phyloP scores from a whole-genome alignment of 2,113 vertebrate species.

The Recurvirostra avosetta region DNA sequence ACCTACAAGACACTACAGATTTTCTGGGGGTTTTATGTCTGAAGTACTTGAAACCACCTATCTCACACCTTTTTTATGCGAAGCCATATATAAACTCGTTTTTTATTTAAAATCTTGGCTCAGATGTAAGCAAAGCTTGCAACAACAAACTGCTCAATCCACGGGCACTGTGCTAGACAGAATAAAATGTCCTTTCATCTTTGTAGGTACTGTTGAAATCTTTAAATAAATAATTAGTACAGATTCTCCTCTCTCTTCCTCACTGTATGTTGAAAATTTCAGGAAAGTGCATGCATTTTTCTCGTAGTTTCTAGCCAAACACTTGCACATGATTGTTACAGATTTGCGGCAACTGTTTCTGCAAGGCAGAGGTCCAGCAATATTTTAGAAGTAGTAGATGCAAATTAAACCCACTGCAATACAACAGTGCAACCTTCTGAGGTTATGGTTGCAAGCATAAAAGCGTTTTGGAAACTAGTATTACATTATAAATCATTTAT shows the following conservation, averaged over 20 bases:
- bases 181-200: not conserved
- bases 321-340: not conserved
- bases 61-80: not conserved
- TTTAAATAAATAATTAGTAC: not conserved
- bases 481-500: conserved; percentile 35
- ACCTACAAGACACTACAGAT: not conserved
- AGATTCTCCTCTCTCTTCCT: not conserved
- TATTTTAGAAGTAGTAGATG: not conserved
- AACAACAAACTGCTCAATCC: not conserved
- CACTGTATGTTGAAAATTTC: not conserved
- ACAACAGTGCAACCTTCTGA: not conserved
- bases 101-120: not conserved
- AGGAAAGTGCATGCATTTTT: not conserved
- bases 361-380: not conserved
- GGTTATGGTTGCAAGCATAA: not conserved
- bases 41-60: not conserved
- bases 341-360: not conserved
- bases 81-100: not conserved
- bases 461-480: not conserved
- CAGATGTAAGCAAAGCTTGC: not conserved
- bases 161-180: not conserved
- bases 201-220: not conserved
- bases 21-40: not conserved
- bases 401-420: not conserved
- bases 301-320: not conserved